Evolutionary conservation across 2,888 invertebrate genomes (phyloP), one percentile per base, ranked within the genome.

Genomic region (Uropetala carovei): DNA sequence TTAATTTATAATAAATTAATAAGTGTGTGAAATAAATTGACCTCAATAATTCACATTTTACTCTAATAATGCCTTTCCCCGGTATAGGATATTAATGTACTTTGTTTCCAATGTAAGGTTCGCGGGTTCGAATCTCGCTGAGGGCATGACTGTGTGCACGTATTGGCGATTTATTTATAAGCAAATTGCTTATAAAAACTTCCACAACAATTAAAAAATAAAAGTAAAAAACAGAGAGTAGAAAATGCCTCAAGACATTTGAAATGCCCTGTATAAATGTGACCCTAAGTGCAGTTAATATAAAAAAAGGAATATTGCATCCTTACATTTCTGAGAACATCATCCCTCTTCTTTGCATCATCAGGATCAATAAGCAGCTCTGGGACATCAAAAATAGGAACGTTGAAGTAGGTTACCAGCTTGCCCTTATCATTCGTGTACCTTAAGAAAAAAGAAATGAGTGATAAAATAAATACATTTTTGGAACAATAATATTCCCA

Each of bases 381-480:
- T 0, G 98, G 97, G 13, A 97, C 96, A 94, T 97, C 97, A 92
- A 95, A 95, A 11, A 96, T 95, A 18, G 97, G 97, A 1, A 97
- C 95, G 93, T 96, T 96, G 93, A 97, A 96, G 93, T 96, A 95
- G 93, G 95, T 95, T 96, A 97, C 95, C 68, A 97, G 94, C 56
- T 95, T 94, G 59, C 94, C 93, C 94, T 97, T 97, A 18, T 96
- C 94, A 94, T 96, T 96, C 92, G 97, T 96, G 95, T 96, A 97
- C 68, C 95, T 95, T 92, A 68, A n/a, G 27, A 86, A n/a, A n/a
- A 18, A 57, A 43, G n/a, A 57, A 58, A 85, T 9, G 0, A 43
- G 5, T 43, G 43, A 43, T 43, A 43, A 43, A 43, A 43, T 43
- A 5, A 43, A 5, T 43, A 43, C 3, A 43, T 43, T 43, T 43